These are phyloP conservation scores for Setipinna tenuifilis DNA, from an alignment of 2,797 vertebrate genomes.

Conservation along the genomic window DNA sequence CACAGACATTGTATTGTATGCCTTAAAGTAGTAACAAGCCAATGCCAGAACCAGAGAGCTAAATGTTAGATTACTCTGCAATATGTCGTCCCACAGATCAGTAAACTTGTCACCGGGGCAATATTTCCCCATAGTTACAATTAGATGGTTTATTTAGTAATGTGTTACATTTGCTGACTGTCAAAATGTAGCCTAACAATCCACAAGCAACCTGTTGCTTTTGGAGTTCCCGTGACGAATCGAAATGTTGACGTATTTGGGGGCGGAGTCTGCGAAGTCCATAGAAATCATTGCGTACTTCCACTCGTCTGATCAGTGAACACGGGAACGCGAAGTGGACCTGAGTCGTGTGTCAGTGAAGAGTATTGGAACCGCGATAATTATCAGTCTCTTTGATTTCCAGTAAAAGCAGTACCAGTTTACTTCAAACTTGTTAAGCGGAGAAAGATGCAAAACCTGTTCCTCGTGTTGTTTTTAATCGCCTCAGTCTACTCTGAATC, in stretches of 20 bases:
- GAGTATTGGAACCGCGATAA: neutral
- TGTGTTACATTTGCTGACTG: neutral
- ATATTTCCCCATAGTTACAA: too few relatives aligned
- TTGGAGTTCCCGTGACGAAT: constrained; percentile 17
- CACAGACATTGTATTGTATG: too few relatives aligned
- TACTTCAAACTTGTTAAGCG: neutral
- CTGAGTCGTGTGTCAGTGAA: neutral
- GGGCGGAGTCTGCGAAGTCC: constrained; percentile 8
- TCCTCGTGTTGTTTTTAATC: constrained; percentile 67
- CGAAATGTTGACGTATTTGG: neutral
- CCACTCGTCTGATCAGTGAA: neutral
- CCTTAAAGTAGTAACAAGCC: too few relatives aligned
- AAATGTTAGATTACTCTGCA: too few relatives aligned
- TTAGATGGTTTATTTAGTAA: too few relatives aligned
- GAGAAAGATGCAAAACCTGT: constrained; percentile 67
- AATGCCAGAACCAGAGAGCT: too few relatives aligned
- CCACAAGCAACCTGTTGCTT: neutral
- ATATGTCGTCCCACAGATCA: too few relatives aligned
- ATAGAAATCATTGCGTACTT: constrained; percentile 21
- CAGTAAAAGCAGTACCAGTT: neutral
- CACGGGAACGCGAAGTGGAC: neutral
- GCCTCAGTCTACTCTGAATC: constrained; percentile 74
- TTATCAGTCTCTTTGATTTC: neutral
- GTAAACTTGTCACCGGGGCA: too few relatives aligned
- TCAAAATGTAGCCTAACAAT: neutral